A percentile compares a stretch with the other conserved stretches of the same genome.
Evolutionary conservation across 2,113 vertebrate species (phyloP).

Genomic region (Eleginops maclovinus): DNA sequence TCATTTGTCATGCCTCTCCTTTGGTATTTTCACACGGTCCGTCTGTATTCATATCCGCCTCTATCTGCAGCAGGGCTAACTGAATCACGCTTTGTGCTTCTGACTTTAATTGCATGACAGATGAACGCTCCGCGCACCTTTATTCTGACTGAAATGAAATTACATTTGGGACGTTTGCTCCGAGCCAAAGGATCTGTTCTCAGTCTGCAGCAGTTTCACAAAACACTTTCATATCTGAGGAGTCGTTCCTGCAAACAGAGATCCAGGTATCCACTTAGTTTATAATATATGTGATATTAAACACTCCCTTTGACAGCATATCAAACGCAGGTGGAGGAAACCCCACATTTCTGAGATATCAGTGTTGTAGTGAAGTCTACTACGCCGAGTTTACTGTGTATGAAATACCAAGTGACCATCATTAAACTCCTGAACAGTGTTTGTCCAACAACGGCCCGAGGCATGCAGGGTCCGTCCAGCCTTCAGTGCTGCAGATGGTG

Average conservation of each 20-base stretch:
- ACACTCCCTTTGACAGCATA: not conserved
- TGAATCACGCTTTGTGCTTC: slow-evolving; percentile 60
- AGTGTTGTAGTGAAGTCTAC: not conserved
- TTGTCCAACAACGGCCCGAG: too few relatives aligned
- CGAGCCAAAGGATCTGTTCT: slow-evolving; percentile 48
- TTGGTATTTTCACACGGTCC: slow-evolving; percentile 45
- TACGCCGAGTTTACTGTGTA: not conserved
- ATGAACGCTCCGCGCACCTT: slow-evolving; percentile 70
- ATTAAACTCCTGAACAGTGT: not conserved
- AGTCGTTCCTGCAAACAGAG: slow-evolving; percentile 43
- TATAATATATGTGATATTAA: slow-evolving; percentile 1
- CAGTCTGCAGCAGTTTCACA: slow-evolving; percentile 29
- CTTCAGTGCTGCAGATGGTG: not conserved
- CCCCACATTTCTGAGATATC: not conserved
- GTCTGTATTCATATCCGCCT: slow-evolving; percentile 64
- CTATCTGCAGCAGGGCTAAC: slow-evolving; percentile 57
- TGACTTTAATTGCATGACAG: slow-evolving; percentile 77
- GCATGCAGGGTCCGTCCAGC: not conserved
- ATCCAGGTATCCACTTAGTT: slow-evolving; percentile 35
- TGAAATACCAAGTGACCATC: not conserved
- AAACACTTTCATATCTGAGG: slow-evolving; percentile 41
- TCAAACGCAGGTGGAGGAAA: not conserved
- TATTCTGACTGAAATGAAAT: slow-evolving; percentile 59
- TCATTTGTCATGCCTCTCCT: slow-evolving; percentile 52
- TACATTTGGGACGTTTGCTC: slow-evolving; percentile 59